Conservation (phyloP, 2,113 vertebrate species). For the Emydocephalus ijimae region DNA sequence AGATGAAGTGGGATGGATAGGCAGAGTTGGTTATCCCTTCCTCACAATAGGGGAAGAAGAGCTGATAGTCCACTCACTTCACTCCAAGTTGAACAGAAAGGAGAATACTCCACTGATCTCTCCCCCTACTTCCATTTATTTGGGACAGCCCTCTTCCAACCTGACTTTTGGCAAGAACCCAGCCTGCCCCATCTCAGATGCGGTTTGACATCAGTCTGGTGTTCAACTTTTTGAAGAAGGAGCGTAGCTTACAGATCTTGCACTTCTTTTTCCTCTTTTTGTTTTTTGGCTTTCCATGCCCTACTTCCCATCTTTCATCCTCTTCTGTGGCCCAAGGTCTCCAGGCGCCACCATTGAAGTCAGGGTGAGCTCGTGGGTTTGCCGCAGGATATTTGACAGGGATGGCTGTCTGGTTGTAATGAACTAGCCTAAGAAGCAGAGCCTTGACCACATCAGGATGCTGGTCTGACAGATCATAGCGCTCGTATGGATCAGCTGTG, state of each 20-base stretch:
- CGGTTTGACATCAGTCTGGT: slow-evolving; percentile 90
- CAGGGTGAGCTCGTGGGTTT: slow-evolving; percentile 88
- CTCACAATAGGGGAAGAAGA: background rate
- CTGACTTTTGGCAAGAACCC: background rate
- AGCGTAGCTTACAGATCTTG: slow-evolving; percentile 83
- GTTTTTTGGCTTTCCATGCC: slow-evolving; percentile 54
- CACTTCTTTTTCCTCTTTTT: slow-evolving; percentile 83
- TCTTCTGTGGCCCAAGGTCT: slow-evolving; percentile 90
- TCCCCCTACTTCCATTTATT: rapidly evolving
- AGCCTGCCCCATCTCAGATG: slow-evolving; percentile 72
- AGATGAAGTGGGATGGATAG: background rate
- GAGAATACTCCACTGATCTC: background rate
- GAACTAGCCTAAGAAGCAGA: slow-evolving; percentile 81
- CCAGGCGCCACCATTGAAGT: slow-evolving; percentile 92
- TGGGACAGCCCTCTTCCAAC: background rate
- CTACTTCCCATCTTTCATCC: slow-evolving; percentile 76
- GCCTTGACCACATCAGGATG: slow-evolving; percentile 86
- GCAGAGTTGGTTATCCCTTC: background rate
- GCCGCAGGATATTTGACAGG: slow-evolving; percentile 91
- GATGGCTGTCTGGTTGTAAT: slow-evolving; percentile 89
- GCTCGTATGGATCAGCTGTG: slow-evolving; percentile 87
- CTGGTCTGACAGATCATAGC: slow-evolving; percentile 81
- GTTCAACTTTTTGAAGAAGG: slow-evolving; percentile 91
- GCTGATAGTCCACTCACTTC: background rate
- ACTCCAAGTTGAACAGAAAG: background rate